Evolutionary conservation across 2,797 vertebrate genomes (phyloP), one percentile per base, ranked within the genome.

Genomic region (Erethizon dorsatum): DNA sequence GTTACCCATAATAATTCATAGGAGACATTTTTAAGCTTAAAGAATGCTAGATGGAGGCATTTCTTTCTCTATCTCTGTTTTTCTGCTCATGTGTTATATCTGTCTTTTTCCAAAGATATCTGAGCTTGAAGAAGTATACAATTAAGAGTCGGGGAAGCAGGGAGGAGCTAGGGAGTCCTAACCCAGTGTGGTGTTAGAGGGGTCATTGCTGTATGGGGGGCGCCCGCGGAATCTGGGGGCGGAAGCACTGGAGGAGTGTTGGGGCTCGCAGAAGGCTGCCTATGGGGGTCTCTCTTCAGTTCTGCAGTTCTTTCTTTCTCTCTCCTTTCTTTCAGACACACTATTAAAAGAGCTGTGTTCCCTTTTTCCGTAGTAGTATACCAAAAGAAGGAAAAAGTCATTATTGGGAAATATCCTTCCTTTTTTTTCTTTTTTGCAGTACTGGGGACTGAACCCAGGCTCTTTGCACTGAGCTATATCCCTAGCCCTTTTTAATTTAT

Each of bases 1-100:
- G 96, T 98, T 98, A 97, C 80, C 95, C 95, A 41, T 97, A 98
- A 97, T 98, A 98, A 98, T 98, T 98, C 97, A 92, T 96, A 97
- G 87, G 96, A 97, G 94, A 97, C 91, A 47, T 97, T 97, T 96
- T 98, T 97, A 98, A 98, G 94, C 91, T 96, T 97, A 98, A 98
- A 97, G 88, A 97, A 83, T 41, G 78, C 63, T 92, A 65, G 94
- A 96, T 97, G 79, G 79, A 90, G 84, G 93, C 91, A 84, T 63
- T 93, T 95, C 63, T 92, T 96, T 95, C 47, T 96, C 87, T 88
- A 2, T 92, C 93, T 4, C 86, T 33, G 87, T 97, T 97, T 98
- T 97, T 88, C 87, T 86, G 88, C 91, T 97, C 33, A 7, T 98
- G 97, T 98, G 13, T 98, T 98, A 33, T 97, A 93, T 98, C 86